phyloP scores from a whole-genome alignment of 2,113 vertebrate species.

The Cheirogaleus medius region DNA sequence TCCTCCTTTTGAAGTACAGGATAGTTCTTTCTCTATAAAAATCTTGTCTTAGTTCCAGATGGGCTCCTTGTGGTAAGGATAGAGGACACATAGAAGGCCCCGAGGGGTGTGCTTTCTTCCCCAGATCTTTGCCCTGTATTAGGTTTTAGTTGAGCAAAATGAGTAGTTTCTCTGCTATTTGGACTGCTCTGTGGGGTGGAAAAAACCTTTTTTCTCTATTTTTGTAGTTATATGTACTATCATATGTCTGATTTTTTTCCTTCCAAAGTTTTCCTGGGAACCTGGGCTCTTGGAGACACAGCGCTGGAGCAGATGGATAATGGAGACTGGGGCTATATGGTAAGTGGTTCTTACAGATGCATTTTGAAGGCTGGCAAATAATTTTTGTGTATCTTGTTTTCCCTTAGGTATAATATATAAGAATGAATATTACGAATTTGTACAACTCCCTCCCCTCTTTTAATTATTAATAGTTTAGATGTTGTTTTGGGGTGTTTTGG shows the following conservation, averaged over 20 bases:
- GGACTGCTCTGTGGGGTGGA: conserved; percentile 46
- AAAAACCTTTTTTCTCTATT: not conserved
- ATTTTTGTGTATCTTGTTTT: not conserved
- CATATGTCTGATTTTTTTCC: conserved; percentile 23
- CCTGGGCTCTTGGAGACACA: conserved; percentile 76
- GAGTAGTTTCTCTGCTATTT: conserved; percentile 34
- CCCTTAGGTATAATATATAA: not conserved
- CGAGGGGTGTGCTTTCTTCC: not conserved
- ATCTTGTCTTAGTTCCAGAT: not conserved
- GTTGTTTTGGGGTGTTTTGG: not conserved
- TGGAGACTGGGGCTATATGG: conserved; percentile 99
- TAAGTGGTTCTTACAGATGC: conserved; percentile 82
- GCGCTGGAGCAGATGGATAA: conserved; percentile 95
- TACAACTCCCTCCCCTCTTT: not conserved
- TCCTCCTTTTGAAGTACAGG: conserved; percentile 38
- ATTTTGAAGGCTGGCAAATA: not conserved
- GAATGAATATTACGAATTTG: not conserved
- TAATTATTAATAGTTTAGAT: not conserved
- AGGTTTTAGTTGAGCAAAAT: conserved; percentile 53
- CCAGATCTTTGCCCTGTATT: conserved; percentile 25
- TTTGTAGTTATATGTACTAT: conserved; percentile 60
- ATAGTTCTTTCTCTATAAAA: not conserved
- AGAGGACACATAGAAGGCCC: not conserved
- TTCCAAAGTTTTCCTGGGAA: conserved; percentile 76
- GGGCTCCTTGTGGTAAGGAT: not conserved